Conservation (phyloP, 2,113 vertebrate species). For the Paracyprichromis sp. region DNA sequence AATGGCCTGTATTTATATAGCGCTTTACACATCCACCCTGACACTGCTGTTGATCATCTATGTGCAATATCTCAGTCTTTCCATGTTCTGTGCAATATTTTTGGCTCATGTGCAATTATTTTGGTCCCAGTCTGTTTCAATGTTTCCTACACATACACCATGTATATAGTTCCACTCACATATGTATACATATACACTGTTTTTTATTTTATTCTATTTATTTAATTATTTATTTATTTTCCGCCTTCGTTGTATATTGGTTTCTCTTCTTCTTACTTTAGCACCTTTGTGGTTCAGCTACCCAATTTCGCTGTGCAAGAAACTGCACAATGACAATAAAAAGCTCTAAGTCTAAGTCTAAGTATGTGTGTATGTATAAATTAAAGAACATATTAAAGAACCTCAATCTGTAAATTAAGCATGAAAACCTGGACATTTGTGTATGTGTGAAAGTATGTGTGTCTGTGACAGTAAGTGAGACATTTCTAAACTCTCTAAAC, state of each 20-base stretch:
- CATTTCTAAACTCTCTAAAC: neutral
- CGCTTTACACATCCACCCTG: too few species aligned
- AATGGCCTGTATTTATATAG: too few species aligned
- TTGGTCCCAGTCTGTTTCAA: too few species aligned
- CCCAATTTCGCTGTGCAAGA: neutral
- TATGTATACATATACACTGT: too few species aligned
- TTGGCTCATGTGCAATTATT: too few species aligned
- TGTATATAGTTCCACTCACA: too few species aligned
- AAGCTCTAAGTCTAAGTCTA: neutral
- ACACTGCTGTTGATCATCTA: too few species aligned
- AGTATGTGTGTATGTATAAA: neutral
- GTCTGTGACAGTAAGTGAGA: neutral
- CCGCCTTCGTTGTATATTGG: neutral
- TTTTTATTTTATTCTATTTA: too few species aligned
- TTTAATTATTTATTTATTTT: neutral
- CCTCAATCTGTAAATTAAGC: neutral
- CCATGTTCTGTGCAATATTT: too few species aligned
- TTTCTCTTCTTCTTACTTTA: neutral
- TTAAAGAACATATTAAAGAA: neutral
- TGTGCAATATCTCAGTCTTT: too few species aligned
- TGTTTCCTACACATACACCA: too few species aligned
- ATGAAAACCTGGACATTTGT: neutral
- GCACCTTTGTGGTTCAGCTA: neutral
- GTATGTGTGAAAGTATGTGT: neutral
- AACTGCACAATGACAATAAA: neutral